Evolutionary conservation across 1,140 invertebrate species (phyloP).

Genomic region (Mercenaria mercenaria): DNA sequence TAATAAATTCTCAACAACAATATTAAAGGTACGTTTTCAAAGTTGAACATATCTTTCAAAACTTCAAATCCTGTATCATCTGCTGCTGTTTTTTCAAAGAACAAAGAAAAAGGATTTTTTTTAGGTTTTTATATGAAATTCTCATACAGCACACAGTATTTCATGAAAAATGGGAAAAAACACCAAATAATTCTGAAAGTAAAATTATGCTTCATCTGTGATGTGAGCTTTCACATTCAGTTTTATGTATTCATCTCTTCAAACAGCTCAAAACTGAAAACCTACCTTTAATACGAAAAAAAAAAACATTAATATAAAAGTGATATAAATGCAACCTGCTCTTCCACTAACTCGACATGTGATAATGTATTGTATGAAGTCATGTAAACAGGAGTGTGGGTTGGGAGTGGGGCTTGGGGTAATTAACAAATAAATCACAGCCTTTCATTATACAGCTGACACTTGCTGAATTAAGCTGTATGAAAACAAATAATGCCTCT

Average conservation of each 20-base stretch:
- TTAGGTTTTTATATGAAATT: neutral
- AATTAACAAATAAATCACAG: no score
- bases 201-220: neutral
- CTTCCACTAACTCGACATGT: neutral
- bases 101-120: neutral
- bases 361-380: neutral
- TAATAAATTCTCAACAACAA: neutral
- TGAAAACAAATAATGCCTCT: no score
- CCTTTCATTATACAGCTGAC: no score
- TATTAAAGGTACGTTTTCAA: neutral
- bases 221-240: neutral
- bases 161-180: no score
- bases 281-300: neutral
- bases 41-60: neutral
- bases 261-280: neutral
- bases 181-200: neutral
- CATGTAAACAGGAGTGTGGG: neutral
- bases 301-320: neutral
- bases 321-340: neutral
- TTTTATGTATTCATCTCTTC: neutral
- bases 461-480: no score
- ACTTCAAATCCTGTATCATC: neutral
- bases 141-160: no score
- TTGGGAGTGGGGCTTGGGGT: neutral
- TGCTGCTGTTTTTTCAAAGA: neutral